Percentiles rank a stretch among this genome's conserved stretches.
These are phyloP conservation scores for Cheilosia pagana DNA, from an alignment of 2,888 invertebrate species.

Conservation along the genomic window DNA sequence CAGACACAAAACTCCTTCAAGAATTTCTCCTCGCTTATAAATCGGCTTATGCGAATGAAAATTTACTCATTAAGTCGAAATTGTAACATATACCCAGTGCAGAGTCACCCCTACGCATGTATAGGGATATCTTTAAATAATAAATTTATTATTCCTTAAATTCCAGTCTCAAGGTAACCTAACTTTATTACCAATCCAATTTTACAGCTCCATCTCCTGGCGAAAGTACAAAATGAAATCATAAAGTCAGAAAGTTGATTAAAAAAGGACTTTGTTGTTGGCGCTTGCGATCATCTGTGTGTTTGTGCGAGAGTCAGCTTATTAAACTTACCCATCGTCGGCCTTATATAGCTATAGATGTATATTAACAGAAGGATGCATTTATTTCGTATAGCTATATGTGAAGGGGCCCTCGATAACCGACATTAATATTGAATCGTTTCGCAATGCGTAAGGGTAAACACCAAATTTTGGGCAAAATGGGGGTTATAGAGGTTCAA, in stretches of 20 bases:
- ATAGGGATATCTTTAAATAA: constrained; percentile 50
- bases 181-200: constrained; percentile 70
- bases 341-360: no score
- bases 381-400: neutral
- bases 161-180: constrained; percentile 55
- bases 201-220: constrained; percentile 47
- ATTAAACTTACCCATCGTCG: neutral
- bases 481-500: constrained; percentile 17
- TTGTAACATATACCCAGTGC: constrained; percentile 17
- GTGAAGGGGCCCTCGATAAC: constrained; percentile 45
- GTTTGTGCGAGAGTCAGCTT: neutral
- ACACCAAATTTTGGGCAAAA: neutral
- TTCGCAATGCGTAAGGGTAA: constrained; percentile 8
- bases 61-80: constrained; percentile 40
- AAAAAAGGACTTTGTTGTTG: constrained; percentile 43
- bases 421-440: constrained; percentile 55
- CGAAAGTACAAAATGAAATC: constrained; percentile 31
- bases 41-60: constrained; percentile 37
- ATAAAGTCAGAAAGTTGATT: constrained; percentile 68
- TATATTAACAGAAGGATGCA: constrained; percentile 44
- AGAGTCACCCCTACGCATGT: constrained; percentile 3
- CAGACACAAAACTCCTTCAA: neutral
- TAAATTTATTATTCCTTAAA: constrained; percentile 61
- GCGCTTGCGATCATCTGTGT: neutral
- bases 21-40: neutral